A percentile compares a stretch with the other conserved stretches of the same genome.
Conservation (phyloP, 2,797 vertebrate genomes). For the Cuniculus paca region DNA sequence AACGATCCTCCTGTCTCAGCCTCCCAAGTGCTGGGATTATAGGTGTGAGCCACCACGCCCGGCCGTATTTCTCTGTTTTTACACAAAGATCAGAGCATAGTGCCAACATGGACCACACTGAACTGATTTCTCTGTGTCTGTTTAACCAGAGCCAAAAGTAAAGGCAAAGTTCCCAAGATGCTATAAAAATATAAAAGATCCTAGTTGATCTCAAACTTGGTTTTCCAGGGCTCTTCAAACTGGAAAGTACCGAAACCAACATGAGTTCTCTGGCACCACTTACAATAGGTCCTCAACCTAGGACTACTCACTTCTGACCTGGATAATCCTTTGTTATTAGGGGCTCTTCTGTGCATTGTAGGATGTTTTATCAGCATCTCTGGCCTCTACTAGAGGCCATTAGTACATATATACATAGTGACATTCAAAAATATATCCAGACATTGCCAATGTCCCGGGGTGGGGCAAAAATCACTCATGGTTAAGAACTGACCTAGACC, state of each 20-base stretch:
- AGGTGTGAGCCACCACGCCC: too few species aligned
- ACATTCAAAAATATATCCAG: background rate
- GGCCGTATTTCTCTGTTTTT: background rate
- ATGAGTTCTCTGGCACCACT: constrained; percentile 24
- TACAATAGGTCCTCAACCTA: background rate
- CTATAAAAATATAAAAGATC: background rate
- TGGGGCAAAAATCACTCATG: background rate
- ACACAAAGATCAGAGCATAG: background rate
- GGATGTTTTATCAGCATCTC: background rate
- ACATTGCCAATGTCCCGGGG: background rate
- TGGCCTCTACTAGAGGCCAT: background rate
- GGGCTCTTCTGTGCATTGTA: background rate
- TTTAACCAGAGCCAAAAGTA: background rate
- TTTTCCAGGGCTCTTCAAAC: constrained; percentile 25
- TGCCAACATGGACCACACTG: background rate
- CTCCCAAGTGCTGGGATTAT: too few species aligned
- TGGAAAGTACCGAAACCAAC: constrained; percentile 10
- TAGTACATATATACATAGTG: background rate
- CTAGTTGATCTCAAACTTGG: background rate
- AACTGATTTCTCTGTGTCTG: background rate
- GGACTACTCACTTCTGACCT: background rate
- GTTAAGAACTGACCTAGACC: background rate
- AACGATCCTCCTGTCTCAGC: too few species aligned
- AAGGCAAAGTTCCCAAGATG: background rate
- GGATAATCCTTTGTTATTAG: background rate